These are phyloP conservation scores for Karalla daura DNA, from an alignment of 2,797 vertebrate species.

Conservation along the genomic window DNA sequence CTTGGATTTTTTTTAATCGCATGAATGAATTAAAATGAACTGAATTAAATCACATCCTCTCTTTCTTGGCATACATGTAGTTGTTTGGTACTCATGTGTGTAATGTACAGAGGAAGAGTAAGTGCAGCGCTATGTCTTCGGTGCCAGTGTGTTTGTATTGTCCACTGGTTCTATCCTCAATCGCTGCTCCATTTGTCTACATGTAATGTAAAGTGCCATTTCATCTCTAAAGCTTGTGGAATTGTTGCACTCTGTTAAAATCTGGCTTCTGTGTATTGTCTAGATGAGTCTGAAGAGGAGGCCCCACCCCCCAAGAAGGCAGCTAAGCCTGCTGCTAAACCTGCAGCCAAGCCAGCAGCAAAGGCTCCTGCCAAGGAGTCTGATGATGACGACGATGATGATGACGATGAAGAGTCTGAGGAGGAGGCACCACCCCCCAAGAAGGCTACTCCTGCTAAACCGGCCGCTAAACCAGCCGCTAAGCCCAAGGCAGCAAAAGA, in stretches of 20 bases:
- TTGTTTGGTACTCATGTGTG: constrained; percentile 74
- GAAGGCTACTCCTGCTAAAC: constrained; percentile 54
- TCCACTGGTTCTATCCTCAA: constrained; percentile 83
- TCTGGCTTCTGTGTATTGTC: background rate
- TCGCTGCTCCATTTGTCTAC: constrained; percentile 68
- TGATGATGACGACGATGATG: constrained; percentile 39
- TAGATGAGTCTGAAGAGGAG: constrained; percentile 80
- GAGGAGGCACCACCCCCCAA: constrained; percentile 73
- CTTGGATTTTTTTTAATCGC: too few relatives aligned
- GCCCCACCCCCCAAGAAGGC: constrained; percentile 77
- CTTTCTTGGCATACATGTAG: constrained; percentile 78
- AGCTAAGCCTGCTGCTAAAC: constrained; percentile 53
- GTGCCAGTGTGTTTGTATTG: constrained; percentile 72
- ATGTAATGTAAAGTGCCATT: too few relatives aligned
- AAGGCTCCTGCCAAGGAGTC: constrained; percentile 54
- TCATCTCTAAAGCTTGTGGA: accelerated
- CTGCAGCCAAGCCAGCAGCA: constrained; percentile 35
- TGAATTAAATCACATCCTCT: too few relatives aligned
- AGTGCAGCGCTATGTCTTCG: constrained; percentile 82
- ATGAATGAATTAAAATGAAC: too few relatives aligned
- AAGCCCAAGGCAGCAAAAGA: constrained; percentile 69
- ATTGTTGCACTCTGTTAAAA: background rate
- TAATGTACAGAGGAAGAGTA: constrained; percentile 78
- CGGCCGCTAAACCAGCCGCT: constrained; percentile 48
- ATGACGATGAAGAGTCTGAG: constrained; percentile 58